Percentiles rank a stretch among this genome's conserved stretches.
These are phyloP conservation scores for Miltochrista miniata DNA, from an alignment of 2,888 invertebrate genomes.

Conservation along the genomic window DNA sequence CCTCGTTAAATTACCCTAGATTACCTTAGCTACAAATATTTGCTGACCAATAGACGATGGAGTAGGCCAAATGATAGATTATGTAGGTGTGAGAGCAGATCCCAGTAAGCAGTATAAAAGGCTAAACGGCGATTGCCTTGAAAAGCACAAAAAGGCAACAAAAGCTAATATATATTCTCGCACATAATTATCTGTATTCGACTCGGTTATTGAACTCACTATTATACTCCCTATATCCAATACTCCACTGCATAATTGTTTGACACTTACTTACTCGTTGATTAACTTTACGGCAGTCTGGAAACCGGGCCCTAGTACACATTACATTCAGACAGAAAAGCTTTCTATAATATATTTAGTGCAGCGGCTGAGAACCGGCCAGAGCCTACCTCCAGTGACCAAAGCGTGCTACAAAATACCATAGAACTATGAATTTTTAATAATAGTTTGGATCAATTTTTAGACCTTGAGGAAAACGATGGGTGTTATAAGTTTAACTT, in stretches of 20 bases:
- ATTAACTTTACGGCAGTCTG: conserved; percentile 43
- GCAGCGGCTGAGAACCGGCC: conserved; percentile 59
- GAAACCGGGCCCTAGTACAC: conserved; percentile 48
- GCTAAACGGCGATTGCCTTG: too few relatives aligned
- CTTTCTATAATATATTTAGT: conserved; percentile 54
- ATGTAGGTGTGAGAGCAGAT: too few relatives aligned
- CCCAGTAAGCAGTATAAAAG: too few relatives aligned
- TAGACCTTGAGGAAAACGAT: too few relatives aligned
- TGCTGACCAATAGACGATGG: too few relatives aligned
- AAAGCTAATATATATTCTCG: too few relatives aligned
- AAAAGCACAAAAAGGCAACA: too few relatives aligned
- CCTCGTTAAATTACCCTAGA: too few relatives aligned
- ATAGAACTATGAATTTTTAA: conserved; percentile 49
- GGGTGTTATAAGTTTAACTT: too few relatives aligned
- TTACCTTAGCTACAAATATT: too few relatives aligned
- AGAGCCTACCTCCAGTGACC: conserved; percentile 60
- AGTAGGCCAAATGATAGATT: too few relatives aligned
- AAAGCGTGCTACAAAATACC: conserved; percentile 46
- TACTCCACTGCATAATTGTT: conserved; percentile 19
- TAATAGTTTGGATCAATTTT: conserved; percentile 2
- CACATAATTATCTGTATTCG: too few relatives aligned
- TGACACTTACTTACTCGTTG: conserved; percentile 41
- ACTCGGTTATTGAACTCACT: not conserved
- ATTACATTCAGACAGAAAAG: conserved; percentile 52
- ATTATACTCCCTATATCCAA: not conserved